Conservation (phyloP, 2,113 vertebrate genomes). For the Podarcis raffonei region DNA sequence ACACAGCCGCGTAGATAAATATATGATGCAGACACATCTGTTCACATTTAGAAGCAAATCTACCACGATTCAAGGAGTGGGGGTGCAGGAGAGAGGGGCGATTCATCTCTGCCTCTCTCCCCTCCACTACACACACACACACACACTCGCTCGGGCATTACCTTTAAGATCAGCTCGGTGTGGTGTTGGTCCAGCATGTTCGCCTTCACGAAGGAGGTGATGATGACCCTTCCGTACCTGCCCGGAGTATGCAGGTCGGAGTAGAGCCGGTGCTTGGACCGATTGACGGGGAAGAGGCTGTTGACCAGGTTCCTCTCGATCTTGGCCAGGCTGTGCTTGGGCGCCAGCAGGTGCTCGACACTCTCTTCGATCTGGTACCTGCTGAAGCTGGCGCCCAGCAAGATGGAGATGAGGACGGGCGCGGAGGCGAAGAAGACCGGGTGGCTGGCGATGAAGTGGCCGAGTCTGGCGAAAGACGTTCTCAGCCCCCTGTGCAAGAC, state of each 20-base stretch:
- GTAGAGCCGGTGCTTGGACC: slow-evolving; percentile 95
- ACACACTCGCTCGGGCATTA: slow-evolving; percentile 54
- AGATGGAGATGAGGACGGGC: slow-evolving; percentile 93
- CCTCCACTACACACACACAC: neutral
- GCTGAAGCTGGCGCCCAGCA: slow-evolving; percentile 96
- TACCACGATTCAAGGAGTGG: neutral
- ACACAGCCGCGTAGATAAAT: neutral
- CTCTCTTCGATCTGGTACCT: slow-evolving; percentile 93
- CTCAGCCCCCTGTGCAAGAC: slow-evolving; percentile 93
- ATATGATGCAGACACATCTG: neutral
- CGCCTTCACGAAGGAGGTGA: slow-evolving; percentile 88
- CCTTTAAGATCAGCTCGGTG: slow-evolving; percentile 90
- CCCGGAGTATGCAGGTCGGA: slow-evolving; percentile 95
- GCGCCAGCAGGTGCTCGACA: slow-evolving; percentile 93
- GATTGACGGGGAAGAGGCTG: slow-evolving; percentile 95
- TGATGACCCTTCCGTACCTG: slow-evolving; percentile 92
- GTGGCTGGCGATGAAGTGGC: slow-evolving; percentile 94
- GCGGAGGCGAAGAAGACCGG: slow-evolving; percentile 96
- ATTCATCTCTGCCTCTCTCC: neutral
- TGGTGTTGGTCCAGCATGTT: slow-evolving; percentile 93
- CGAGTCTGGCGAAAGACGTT: slow-evolving; percentile 90
- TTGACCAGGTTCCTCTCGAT: slow-evolving; percentile 97
- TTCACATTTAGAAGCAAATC: neutral
- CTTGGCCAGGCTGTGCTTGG: slow-evolving; percentile 96
- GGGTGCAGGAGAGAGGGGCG: neutral